phyloP scores from a whole-genome alignment of 2,113 vertebrate species.

The Conger conger region DNA sequence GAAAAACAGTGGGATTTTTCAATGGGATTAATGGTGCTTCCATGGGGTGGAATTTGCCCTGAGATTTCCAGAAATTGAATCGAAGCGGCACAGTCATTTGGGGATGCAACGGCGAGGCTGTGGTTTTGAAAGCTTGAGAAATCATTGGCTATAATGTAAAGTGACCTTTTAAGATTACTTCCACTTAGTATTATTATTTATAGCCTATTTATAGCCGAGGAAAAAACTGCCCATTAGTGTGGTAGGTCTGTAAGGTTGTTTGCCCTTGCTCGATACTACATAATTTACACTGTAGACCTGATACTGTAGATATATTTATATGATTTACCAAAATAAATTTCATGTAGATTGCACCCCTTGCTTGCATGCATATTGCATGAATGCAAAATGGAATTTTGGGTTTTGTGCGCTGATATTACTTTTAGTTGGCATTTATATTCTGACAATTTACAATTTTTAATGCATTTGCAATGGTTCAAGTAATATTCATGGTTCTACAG shows the following conservation, averaged over 20 bases:
- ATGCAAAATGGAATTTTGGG: not conserved
- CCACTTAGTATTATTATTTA: not conserved
- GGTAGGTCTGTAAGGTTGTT: not conserved
- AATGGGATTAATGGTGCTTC: no score
- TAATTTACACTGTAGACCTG: not conserved
- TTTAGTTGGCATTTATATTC: no score
- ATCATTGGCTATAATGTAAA: not conserved
- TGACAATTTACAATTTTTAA: no score
- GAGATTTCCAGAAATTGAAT: no score
- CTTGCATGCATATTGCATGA: no score
- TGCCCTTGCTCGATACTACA: not conserved
- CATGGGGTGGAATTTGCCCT: no score
- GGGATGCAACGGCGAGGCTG: not conserved
- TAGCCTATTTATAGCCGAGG: not conserved
- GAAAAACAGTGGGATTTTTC: no score
- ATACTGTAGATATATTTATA: not conserved
- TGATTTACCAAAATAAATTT: no score
- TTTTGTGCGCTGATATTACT: not conserved
- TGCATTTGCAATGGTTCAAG: not conserved
- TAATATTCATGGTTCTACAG: not conserved
- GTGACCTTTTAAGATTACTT: not conserved
- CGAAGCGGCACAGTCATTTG: not conserved
- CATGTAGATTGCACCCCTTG: no score
- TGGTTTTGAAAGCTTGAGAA: not conserved
- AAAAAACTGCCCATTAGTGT: not conserved